Conservation (phyloP, 2,113 vertebrate species). For the Mohoua ochrocephala region DNA sequence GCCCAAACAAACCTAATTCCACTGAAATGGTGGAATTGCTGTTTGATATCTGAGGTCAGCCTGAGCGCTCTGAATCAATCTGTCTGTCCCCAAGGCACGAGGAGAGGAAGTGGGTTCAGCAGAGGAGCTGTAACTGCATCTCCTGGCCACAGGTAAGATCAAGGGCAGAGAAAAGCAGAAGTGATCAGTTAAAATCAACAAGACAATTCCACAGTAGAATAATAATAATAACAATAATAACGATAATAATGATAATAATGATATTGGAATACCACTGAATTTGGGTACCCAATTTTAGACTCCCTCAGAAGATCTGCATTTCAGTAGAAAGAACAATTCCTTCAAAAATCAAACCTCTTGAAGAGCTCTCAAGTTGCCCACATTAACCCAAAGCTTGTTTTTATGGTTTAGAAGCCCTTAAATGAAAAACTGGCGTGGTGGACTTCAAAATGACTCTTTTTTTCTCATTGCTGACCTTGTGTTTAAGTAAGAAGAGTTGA, state of each 20-base stretch:
- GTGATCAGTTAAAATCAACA: neutral
- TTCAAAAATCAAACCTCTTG: neutral
- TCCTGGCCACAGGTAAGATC: neutral
- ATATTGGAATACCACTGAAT: neutral
- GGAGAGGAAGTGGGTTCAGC: neutral
- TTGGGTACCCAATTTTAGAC: accelerated
- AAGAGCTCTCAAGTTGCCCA: neutral
- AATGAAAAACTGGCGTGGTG: neutral
- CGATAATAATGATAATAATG: no score
- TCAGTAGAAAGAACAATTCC: neutral
- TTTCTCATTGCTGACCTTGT: neutral
- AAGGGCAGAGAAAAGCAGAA: neutral
- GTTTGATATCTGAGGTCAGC: neutral
- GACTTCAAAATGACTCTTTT: neutral
- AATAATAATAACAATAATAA: no score
- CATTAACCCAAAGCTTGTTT: neutral
- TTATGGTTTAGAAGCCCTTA: neutral
- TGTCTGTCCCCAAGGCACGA: neutral
- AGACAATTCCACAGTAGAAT: neutral
- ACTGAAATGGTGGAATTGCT: neutral
- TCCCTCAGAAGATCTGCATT: neutral
- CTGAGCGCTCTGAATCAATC: neutral
- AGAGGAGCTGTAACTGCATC: neutral
- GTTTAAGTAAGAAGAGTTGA: neutral
- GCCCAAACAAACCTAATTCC: neutral